Evolutionary conservation across 2,797 vertebrate genomes (phyloP).

Genomic region (Dicrostonyx torquatus): DNA sequence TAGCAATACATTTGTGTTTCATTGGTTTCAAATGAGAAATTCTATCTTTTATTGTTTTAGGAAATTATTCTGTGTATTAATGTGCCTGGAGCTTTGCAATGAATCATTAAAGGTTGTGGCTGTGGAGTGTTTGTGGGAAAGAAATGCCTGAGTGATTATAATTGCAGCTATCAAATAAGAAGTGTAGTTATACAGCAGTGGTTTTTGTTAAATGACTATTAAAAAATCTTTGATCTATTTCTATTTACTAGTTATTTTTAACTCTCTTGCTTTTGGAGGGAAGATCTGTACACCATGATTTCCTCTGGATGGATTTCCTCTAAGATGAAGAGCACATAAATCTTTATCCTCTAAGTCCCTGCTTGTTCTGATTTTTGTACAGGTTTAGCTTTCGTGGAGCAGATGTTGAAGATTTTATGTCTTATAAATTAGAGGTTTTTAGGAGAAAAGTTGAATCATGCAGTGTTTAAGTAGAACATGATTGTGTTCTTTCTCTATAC

Average conservation of each 20-base stretch:
- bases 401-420: conserved; percentile 54
- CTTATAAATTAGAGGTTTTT: conserved; percentile 3
- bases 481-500: neutral
- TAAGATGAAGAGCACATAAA: neutral
- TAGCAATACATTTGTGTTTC: conserved; percentile 87
- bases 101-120: conserved; percentile 87
- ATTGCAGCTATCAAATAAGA: conserved; percentile 86
- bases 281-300: neutral
- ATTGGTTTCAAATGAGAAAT: conserved; percentile 89
- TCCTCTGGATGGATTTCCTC: neutral
- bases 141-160: conserved; percentile 86
- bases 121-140: conserved; percentile 86
- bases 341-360: conserved; percentile 20
- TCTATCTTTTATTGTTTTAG: conserved; percentile 90
- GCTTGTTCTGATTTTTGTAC: conserved; percentile 45
- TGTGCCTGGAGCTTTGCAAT: conserved; percentile 87
- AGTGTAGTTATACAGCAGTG: conserved; percentile 77
- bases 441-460: neutral
- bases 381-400: conserved; percentile 9
- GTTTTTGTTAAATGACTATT: conserved; percentile 66
- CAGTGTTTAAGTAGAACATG: conserved; percentile 45
- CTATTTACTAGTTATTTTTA: conserved; percentile 65
- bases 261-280: conserved; percentile 37
- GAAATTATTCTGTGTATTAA: conserved; percentile 88
- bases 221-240: conserved; percentile 68